Conservation (phyloP, 2,888 invertebrate species). For the Athetis lepigone region DNA sequence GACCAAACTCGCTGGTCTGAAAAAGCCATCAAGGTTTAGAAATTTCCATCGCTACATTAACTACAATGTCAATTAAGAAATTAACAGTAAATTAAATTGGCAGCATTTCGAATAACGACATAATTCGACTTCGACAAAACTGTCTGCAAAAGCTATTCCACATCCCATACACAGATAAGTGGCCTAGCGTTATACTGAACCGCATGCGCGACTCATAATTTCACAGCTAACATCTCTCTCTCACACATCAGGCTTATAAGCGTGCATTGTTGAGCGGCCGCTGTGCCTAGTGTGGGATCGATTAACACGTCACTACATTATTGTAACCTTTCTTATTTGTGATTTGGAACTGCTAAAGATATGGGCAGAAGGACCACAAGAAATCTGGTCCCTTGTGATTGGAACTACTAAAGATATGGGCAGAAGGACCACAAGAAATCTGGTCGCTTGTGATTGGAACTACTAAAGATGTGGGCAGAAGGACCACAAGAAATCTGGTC, state of each 20-base stretch:
- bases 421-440: constrained; percentile 37
- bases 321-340: constrained; percentile 42
- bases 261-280: constrained; percentile 52
- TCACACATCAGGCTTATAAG: constrained; percentile 32
- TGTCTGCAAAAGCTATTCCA: constrained; percentile 17
- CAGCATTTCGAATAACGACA: not conserved
- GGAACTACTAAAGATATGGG: constrained; percentile 1
- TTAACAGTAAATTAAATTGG: constrained; percentile 7
- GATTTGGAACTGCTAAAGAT: constrained; percentile 11
- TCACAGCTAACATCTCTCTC: constrained; percentile 54
- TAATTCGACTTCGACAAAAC: constrained; percentile 21
- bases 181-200: constrained; percentile 38
- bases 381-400: constrained; percentile 12
- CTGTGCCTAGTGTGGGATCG: constrained; percentile 45
- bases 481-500: constrained; percentile 18
- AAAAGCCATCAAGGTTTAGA: not conserved
- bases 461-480: constrained; percentile 26
- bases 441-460: constrained; percentile 18
- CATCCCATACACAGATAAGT: constrained; percentile 38
- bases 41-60: constrained; percentile 9
- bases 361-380: constrained; percentile 38
- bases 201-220: constrained; percentile 50
- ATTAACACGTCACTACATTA: constrained; percentile 56
- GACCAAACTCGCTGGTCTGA: not conserved
- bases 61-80: not conserved